Evolutionary conservation across 2,113 vertebrate species (phyloP), one percentile per base, ranked within the genome.

Genomic region (Romanogobio albipinnatus): DNA sequence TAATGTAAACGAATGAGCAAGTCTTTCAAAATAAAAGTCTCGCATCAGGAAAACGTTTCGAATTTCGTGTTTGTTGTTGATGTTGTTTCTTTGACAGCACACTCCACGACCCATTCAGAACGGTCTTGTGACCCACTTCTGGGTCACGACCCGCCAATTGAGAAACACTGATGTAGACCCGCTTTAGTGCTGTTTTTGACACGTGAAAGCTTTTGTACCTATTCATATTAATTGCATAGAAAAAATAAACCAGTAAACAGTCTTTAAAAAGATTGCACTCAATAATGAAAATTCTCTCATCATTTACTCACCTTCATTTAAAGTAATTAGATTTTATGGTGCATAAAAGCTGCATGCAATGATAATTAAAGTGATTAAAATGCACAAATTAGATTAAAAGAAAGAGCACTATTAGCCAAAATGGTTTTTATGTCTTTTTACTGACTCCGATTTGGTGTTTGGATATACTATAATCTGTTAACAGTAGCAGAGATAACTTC

Each of bases 331-430:
- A 22, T 53, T 68, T 49, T n/a, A 81, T 13, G 61, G 62, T 53
- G 45, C 62, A 68, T 53, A 70, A 81, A 81, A 68, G 9, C 47
- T 8, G 26, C 79, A 56, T 51, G 24, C 43, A 70, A 49, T 49
- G 59, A 81, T 53, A 51, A 81, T 81, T 70, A 39, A 53, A 53
- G 10, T 49, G 59, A 80, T 64, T 64, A 47, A 64, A 64, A 80
- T 22, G 14, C 45, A 53, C 43, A 61, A 59, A 49, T 64, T 56
- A 45, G 76, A 17, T 62, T 7, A 9, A 77, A 77, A 22, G 51
- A 6, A 61, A 45, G 39, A 36, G 43, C 24, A 68, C 26, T 33
- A 22, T 81, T n/a, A 66, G 59, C 11, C 58, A 26, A 61, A 79
- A 45, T 79, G 39, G 0, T 62, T 47, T 61, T 33, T 9, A 78